phyloP scores from a whole-genome alignment of 64 coral and sea anemone genomes.

The Dendronephthya gigantea region DNA sequence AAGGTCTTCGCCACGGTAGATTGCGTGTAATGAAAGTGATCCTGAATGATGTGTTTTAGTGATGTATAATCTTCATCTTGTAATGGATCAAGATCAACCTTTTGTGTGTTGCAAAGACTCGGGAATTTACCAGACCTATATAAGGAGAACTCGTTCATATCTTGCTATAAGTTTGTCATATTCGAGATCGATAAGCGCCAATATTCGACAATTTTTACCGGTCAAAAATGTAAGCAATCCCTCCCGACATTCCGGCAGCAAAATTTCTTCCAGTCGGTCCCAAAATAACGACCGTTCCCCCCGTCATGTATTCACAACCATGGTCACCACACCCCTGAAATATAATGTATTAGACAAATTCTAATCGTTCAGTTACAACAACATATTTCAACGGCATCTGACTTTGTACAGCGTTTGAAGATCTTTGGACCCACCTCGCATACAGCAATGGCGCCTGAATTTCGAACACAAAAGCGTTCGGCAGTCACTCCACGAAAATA shows the following conservation, averaged over 20 bases:
- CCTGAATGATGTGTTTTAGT: conserved; percentile 49
- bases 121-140: conserved; percentile 19
- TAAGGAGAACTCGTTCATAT: background rate
- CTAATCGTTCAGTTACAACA: too few relatives aligned
- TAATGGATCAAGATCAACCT: conserved; percentile 57
- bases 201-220: conserved; percentile 1
- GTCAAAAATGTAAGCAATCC: conserved; percentile 74
- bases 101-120: conserved; percentile 49
- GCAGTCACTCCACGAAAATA: conserved; percentile 71
- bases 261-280: conserved; percentile 80
- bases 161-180: background rate
- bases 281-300: conserved; percentile 60
- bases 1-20: conserved; percentile 61
- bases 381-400: too few relatives aligned
- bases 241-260: conserved; percentile 90
- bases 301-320: conserved; percentile 98
- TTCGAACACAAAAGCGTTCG: conserved; percentile 78
- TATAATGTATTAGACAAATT: too few relatives aligned
- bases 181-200: too few relatives aligned
- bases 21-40: conserved; percentile 51
- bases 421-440: conserved; percentile 52
- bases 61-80: conserved; percentile 43
- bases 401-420: too few relatives aligned
- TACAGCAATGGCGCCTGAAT: conserved; percentile 71
- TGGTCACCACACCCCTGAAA: conserved; percentile 82